Evolutionary conservation across 92 coral and sea anemone species (phyloP).

Genomic region (Porites cylindrica): DNA sequence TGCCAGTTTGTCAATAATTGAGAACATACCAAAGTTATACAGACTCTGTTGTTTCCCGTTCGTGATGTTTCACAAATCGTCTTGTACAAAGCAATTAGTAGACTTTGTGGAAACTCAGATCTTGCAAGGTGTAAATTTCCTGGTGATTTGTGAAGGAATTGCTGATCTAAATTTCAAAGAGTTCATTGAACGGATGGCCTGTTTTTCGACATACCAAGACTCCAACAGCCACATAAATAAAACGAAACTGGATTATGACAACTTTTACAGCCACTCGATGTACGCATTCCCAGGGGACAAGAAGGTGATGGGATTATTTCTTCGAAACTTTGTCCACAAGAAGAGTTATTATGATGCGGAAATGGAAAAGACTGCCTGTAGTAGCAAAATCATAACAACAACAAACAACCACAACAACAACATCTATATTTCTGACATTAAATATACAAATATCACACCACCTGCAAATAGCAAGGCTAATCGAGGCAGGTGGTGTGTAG

Average conservation of each 20-base stretch:
- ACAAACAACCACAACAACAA: no score
- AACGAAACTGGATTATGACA: not conserved
- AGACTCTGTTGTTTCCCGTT: constrained; percentile 18
- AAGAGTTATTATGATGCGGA: not conserved
- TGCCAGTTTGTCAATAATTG: no score
- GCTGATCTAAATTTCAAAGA: constrained; percentile 33
- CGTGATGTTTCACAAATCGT: constrained; percentile 5
- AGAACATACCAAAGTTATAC: not conserved
- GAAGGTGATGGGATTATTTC: constrained; percentile 31
- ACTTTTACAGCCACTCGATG: constrained; percentile 30
- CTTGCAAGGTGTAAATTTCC: constrained; percentile 61
- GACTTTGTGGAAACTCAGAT: not conserved
- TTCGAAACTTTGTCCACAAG: constrained; percentile 38
- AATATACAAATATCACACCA: no score
- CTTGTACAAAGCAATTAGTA: constrained; percentile 30
- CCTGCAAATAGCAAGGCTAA: no score
- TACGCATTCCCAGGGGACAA: constrained; percentile 38
- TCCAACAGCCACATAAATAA: no score
- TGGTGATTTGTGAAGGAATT: constrained; percentile 54
- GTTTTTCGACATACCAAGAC: no score
- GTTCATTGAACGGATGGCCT: constrained; percentile 3
- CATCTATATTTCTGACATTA: no score
- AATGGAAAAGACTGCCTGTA: not conserved
- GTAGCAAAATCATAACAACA: constrained; percentile 3
- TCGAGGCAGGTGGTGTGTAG: no score